phyloP scores from a whole-genome alignment of 1,140 invertebrate species.

The Drosophila pseudoananassae region DNA sequence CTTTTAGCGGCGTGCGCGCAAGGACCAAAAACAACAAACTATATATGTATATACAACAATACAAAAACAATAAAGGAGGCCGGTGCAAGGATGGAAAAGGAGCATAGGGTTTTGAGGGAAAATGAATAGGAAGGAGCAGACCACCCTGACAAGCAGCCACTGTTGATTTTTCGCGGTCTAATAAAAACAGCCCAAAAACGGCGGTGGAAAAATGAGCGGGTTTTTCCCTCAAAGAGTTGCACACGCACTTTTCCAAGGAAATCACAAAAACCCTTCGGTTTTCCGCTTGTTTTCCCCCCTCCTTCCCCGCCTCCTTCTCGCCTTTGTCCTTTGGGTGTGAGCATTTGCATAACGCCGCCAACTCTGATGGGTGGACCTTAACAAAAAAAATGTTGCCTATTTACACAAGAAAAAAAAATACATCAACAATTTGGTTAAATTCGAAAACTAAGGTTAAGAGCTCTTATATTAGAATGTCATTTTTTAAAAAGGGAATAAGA shows the following conservation, averaged over 20 bases:
- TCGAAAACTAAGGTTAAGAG: too few species aligned
- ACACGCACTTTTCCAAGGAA: conserved; percentile 68
- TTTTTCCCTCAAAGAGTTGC: conserved; percentile 67
- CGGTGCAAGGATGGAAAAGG: conserved; percentile 4
- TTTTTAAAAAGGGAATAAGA: too few species aligned
- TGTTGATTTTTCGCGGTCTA: conserved; percentile 82
- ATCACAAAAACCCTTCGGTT: conserved; percentile 66
- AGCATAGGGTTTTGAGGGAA: background rate
- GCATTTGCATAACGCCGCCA: conserved; percentile 59
- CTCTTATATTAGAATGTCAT: too few species aligned
- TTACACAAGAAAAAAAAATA: too few species aligned
- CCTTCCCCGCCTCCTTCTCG: background rate
- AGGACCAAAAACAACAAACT: conserved; percentile 40
- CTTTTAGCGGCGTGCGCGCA: conserved; percentile 65
- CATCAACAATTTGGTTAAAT: too few species aligned
- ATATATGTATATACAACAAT: too few species aligned
- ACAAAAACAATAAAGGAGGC: too few species aligned
- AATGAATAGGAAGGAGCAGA: conserved; percentile 27
- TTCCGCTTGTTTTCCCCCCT: conserved; percentile 38
- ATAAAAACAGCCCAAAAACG: conserved; percentile 60
- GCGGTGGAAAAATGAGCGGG: conserved; percentile 25
- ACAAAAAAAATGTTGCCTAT: background rate
- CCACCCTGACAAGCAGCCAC: conserved; percentile 68
- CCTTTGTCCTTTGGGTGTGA: conserved; percentile 38
- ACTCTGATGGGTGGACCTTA: background rate